These are phyloP conservation scores for Trachymyrmex cornetzi DNA, from an alignment of 1,140 invertebrate species.

Conservation along the genomic window DNA sequence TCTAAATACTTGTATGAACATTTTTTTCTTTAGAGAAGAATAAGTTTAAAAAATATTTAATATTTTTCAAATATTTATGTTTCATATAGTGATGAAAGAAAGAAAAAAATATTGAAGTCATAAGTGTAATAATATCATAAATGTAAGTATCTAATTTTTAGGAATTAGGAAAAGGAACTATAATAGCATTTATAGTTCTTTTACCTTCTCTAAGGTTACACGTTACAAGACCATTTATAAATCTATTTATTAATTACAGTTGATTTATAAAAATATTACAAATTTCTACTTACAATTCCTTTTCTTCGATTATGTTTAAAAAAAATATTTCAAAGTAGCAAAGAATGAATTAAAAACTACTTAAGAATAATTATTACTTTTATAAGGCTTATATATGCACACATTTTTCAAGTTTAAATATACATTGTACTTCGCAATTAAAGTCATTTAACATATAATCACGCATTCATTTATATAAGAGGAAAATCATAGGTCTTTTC, in stretches of 20 bases:
- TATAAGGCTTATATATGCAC: slow-evolving; percentile 33
- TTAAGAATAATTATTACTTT: slow-evolving; percentile 23
- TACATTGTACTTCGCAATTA: slow-evolving; percentile 3
- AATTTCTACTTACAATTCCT: slow-evolving; percentile 29
- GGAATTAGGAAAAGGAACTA: background rate
- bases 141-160: slow-evolving; percentile 64
- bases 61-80: slow-evolving; percentile 45
- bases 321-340: slow-evolving; percentile 33
- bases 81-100: slow-evolving; percentile 39
- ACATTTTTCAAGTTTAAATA: slow-evolving; percentile 12
- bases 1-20: slow-evolving; percentile 23
- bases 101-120: slow-evolving; percentile 62
- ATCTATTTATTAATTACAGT: slow-evolving; percentile 55
- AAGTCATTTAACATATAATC: slow-evolving; percentile 39
- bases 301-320: slow-evolving; percentile 13
- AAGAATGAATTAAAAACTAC: background rate
- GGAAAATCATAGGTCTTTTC: slow-evolving; percentile 9
- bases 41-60: slow-evolving; percentile 11
- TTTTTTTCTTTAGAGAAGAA: slow-evolving; percentile 12
- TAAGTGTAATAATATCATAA: slow-evolving; percentile 44
- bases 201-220: slow-evolving; percentile 44
- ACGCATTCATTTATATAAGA: slow-evolving; percentile 27
- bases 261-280: slow-evolving; percentile 48
- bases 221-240: slow-evolving; percentile 41
- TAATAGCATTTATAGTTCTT: slow-evolving; percentile 47